Evolutionary conservation across 2,113 vertebrate genomes (phyloP).

Genomic region (Phoxinus phoxinus): DNA sequence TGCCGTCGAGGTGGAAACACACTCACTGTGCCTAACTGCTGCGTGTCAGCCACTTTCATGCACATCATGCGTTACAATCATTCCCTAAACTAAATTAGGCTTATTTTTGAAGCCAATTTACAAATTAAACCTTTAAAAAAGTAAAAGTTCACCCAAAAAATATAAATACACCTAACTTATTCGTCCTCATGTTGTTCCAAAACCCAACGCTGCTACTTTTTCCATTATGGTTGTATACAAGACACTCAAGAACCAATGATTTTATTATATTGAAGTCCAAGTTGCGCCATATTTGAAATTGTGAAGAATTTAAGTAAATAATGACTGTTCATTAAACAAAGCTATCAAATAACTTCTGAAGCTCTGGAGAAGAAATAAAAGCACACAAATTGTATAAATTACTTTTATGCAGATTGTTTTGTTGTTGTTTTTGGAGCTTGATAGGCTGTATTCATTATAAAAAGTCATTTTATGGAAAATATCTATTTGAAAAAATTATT

Average conservation of each 20-base stretch:
- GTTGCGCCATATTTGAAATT: not conserved
- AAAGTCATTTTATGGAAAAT: not conserved
- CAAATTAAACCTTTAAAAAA: not conserved
- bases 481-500: not conserved
- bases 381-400: too few relatives aligned
- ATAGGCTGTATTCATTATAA: not conserved
- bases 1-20: not conserved
- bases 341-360: not conserved
- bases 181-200: not conserved
- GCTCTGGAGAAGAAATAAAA: not conserved
- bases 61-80: not conserved
- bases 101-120: not conserved
- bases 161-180: not conserved
- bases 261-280: not conserved
- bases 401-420: not conserved
- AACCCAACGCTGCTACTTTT: not conserved
- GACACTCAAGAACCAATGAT: not conserved
- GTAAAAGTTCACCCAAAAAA: not conserved
- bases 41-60: not conserved
- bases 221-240: not conserved
- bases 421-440: not conserved
- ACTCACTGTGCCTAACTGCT: not conserved
- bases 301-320: not conserved
- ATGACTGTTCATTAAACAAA: not conserved
- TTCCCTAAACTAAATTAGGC: slow-evolving; percentile 22